Evolutionary conservation across 2,888 invertebrate species (phyloP), one percentile per base, ranked within the genome.

Genomic region (Syrista parreyssii): DNA sequence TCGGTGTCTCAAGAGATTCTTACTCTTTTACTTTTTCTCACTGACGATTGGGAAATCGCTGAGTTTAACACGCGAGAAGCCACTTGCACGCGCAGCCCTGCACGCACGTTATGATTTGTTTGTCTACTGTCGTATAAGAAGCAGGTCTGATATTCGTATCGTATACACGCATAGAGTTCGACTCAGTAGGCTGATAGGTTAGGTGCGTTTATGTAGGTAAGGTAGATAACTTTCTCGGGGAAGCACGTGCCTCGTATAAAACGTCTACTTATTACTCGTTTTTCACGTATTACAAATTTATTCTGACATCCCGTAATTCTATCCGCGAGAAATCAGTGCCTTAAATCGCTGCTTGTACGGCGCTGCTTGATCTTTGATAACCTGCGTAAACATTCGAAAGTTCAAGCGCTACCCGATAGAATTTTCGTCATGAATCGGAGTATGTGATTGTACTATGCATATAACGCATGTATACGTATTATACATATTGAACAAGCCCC

Each of bases 381-480:
- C 79, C 78, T 79, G 81, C 34, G 77, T 75, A 77, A 81, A 77
- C 78, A 77, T 79, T 81, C 76, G 75, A 80, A 81, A 81, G 79
- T 81, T 80, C 81, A 80, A 76, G 76, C 75, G 76, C 75, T 31
- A 4, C 6, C 71, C 55, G 23, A 55, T 9, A 23, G 55, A 55
- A 23, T 55, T 9, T 1, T 55, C 23, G 55, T 55, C 1, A 15
- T 23, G 2, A 55, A 55, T 55, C 55, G 23, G 55, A 23, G 23
- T 23, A 0, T 55, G 23, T 23, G 9, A 55, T 55, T 23, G 55
- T 15, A 23, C 15, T 23, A 55, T 55, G 40, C 15, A 40, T 55
- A 23, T 23, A 55, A 23, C 9, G 23, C 23, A 23, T 23, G 23
- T 23, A 9, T 23, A 55, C 9, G 2, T 55, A 55, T 55, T 55